Percentiles rank a stretch among this genome's conserved stretches.
phyloP scores from a whole-genome alignment of 2,888 invertebrate genomes.

The Drosophila vallismaia region DNA sequence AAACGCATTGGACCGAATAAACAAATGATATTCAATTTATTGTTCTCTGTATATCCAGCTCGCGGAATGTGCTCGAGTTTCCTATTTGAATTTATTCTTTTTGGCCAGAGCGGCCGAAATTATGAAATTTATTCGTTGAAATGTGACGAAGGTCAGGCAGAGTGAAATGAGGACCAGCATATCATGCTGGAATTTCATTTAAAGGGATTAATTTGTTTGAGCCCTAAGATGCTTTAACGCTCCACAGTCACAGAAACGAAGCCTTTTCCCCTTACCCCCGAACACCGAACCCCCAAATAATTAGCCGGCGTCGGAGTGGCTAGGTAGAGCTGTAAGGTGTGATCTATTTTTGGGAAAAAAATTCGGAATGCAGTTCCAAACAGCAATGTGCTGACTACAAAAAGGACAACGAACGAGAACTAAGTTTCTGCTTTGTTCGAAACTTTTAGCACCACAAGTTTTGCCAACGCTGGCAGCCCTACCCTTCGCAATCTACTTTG shows the following conservation, averaged over 20 bases:
- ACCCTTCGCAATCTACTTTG: slow-evolving; percentile 36
- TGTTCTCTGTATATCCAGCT: slow-evolving; percentile 42
- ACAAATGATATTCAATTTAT: slow-evolving; percentile 79
- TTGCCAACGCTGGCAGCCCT: slow-evolving; percentile 57
- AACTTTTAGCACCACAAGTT: slow-evolving; percentile 67
- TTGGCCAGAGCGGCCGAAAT: slow-evolving; percentile 12
- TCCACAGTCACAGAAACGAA: slow-evolving; percentile 40
- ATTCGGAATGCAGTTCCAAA: slow-evolving; percentile 38
- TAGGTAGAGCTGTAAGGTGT: slow-evolving; percentile 31
- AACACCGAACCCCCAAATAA: no score
- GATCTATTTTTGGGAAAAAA: slow-evolving; percentile 48
- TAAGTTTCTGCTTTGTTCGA: slow-evolving; percentile 62
- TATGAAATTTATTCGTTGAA: slow-evolving; percentile 34
- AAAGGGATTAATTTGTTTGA: slow-evolving; percentile 64
- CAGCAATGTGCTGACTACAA: slow-evolving; percentile 36
- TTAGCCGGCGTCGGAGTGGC: neutral
- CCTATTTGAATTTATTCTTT: slow-evolving; percentile 22
- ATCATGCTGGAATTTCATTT: slow-evolving; percentile 68
- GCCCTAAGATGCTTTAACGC: slow-evolving; percentile 68
- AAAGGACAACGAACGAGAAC: slow-evolving; percentile 7
- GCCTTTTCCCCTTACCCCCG: slow-evolving; percentile 13
- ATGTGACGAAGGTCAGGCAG: slow-evolving; percentile 42
- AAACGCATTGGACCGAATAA: slow-evolving; percentile 74
- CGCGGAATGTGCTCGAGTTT: slow-evolving; percentile 39
- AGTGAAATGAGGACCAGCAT: slow-evolving; percentile 44